Base-by-base conservation (phyloP, 2,113 vertebrate genomes). In the Varanus salvator region DNA sequence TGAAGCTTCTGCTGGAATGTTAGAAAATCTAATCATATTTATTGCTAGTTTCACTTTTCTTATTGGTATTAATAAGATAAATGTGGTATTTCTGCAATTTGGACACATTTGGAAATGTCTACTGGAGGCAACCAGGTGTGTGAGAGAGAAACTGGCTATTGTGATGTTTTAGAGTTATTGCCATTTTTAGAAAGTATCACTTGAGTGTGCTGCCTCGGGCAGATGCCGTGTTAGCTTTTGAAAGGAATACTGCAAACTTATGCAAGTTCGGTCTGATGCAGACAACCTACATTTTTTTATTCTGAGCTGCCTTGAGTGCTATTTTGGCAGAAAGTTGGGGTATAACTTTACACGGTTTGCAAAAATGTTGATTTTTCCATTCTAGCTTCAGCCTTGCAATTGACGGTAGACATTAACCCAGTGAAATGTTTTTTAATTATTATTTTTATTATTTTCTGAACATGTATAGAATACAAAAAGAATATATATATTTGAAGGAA, bases 1-100 rank as follows among this genome's bases (percentile, higher is more conserved):
- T 50, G 50, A 83, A 89, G 60, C 52, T 88, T 86, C 71, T n/a
- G 57, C 89, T 31, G 75, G 85, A 78, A 25, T 92, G 87, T 38
- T 86, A 80, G 78, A 80, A 89, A 84, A 34, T 38, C 91, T 8
- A 4, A 80, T 75, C 19, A 17, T 25, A 85, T 48, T 84, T n/a
- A 69, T 92, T 93, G 71, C 34, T 72, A 80, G 8, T 19, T 92
- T 87, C 15, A 3, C 15, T 82, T 75, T 60, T 83, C 87, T 60
- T 87, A 29, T 52, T 91, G 77, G 86, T 87, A 90, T 87, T 90
- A 50, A 38, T 66, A 9, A 38, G 44, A 52, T 27, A 72, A 72
- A 31, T 6, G 12, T 31, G 44, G 12, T 52, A n/a, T 52, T 85
- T 66, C 72, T 76, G 38, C 72, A 6, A 21, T n/a, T 83, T 75